Evolutionary conservation across 2,797 vertebrate species (phyloP).

Genomic region (Sphenopsis melanotis): DNA sequence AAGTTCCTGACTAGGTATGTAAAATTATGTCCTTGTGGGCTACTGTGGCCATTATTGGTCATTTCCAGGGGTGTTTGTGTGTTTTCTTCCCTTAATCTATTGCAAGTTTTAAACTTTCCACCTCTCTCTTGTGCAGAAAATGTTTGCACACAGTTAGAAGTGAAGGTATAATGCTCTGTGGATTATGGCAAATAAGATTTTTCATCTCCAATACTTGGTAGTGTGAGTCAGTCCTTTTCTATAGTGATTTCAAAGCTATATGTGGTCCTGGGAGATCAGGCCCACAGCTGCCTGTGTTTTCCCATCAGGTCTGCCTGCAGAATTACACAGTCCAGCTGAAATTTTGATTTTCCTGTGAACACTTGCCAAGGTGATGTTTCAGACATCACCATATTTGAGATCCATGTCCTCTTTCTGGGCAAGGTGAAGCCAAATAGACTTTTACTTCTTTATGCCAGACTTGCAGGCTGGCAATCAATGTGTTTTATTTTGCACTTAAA

Average conservation of each 20-base stretch:
- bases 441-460: not conserved
- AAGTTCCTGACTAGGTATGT: not conserved
- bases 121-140: not conserved
- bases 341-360: not conserved
- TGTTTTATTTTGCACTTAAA: not conserved
- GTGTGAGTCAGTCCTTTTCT: not conserved
- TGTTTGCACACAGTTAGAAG: not conserved
- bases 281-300: not conserved
- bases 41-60: not conserved
- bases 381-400: not conserved
- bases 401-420: not conserved
- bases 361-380: not conserved
- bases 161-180: not conserved
- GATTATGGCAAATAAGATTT: not conserved
- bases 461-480: not conserved
- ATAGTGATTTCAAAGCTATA: not conserved
- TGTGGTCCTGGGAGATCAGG: not conserved
- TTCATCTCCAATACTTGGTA: accelerated
- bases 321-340: not conserved
- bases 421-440: not conserved
- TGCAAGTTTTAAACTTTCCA: not conserved
- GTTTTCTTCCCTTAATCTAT: not conserved
- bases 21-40: not conserved
- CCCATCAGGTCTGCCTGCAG: not conserved
- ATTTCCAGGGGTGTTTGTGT: not conserved